phyloP scores from a whole-genome alignment of 2,797 vertebrate genomes.

The Phalloptychus januarius region DNA sequence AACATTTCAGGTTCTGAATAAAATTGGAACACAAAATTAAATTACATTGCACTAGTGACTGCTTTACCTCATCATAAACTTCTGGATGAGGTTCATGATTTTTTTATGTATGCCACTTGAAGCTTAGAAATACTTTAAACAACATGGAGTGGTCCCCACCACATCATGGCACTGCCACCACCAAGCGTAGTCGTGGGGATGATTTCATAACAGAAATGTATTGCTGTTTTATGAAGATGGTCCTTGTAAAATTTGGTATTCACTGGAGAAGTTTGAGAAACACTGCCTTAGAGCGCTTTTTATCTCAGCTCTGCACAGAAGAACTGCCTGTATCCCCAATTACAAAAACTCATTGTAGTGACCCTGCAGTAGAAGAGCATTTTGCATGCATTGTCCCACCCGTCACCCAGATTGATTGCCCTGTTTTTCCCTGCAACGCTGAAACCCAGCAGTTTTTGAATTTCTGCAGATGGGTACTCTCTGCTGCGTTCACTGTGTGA shows the following conservation, averaged over 20 bases:
- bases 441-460: constrained; percentile 53
- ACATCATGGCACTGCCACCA: background rate
- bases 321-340: constrained; percentile 23
- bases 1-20: background rate
- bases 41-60: background rate
- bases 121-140: background rate
- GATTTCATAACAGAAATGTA: background rate
- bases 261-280: background rate
- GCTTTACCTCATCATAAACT: background rate
- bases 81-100: background rate
- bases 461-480: constrained; percentile 68
- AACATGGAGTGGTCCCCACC: background rate
- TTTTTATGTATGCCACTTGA: background rate
- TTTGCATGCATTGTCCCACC: constrained; percentile 41
- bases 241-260: background rate
- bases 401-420: constrained; percentile 64
- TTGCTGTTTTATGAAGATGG: background rate
- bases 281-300: background rate
- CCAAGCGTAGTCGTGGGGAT: background rate
- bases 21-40: background rate
- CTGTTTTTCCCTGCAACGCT: constrained; percentile 52
- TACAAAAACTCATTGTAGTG: constrained; percentile 41
- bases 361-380: constrained; percentile 32
- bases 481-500: constrained; percentile 48
- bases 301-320: constrained; percentile 16